These are phyloP conservation scores for Rattus norvegicus DNA, from an alignment of 2,113 vertebrate species.

Conservation along the genomic window DNA sequence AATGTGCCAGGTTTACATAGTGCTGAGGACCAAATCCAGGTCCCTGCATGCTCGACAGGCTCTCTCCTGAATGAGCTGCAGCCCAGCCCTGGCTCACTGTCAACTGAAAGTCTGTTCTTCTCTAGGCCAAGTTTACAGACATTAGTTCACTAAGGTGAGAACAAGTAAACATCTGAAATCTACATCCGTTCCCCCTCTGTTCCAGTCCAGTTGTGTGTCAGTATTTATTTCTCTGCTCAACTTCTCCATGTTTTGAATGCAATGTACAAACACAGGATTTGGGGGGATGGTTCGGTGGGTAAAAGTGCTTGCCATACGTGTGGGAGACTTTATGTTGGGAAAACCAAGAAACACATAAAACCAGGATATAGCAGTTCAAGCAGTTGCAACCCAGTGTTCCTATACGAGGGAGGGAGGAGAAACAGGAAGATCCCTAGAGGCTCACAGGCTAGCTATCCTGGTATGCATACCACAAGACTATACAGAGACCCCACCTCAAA, in stretches of 20 bases:
- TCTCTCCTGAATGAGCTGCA: not conserved
- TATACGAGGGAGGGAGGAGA: too few species aligned
- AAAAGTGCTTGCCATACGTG: not conserved
- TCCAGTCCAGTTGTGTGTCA: not conserved
- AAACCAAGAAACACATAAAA: not conserved
- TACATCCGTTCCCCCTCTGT: not conserved
- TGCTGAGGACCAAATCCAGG: not conserved
- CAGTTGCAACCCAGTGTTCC: not conserved
- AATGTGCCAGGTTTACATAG: not conserved
- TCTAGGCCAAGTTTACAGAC: not conserved
- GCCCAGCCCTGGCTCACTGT: not conserved
- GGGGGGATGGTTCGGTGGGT: too few species aligned
- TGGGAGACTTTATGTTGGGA: not conserved
- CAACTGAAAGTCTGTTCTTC: not conserved
- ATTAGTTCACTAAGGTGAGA: not conserved
- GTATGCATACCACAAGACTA: not conserved
- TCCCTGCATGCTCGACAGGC: not conserved
- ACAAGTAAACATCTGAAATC: not conserved
- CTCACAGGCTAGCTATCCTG: not conserved
- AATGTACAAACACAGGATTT: not conserved
- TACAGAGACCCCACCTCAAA: not conserved
- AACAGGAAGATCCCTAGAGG: not conserved
- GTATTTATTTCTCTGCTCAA: not conserved
- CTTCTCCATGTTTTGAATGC: constrained; percentile 16
- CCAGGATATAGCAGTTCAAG: not conserved